These are phyloP conservation scores for Distichodus sexfasciatus DNA, from an alignment of 2,797 vertebrate genomes.

Conservation along the genomic window DNA sequence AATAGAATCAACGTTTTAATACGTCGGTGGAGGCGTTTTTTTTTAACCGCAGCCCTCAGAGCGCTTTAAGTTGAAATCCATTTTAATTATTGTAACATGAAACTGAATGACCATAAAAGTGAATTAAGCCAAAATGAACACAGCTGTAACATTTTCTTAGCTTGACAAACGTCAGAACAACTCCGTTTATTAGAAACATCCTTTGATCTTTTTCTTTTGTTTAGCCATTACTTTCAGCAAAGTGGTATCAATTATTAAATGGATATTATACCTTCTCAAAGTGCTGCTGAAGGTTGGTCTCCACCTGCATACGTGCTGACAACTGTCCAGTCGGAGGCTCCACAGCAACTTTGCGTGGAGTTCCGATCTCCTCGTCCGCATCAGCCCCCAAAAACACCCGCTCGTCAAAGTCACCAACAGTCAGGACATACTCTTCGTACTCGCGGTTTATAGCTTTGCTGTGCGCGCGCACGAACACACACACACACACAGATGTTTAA, in stretches of 20 bases:
- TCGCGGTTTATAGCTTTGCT: constrained; percentile 94
- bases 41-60: too few species aligned
- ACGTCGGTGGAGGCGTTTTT: too few species aligned
- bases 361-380: constrained; percentile 95
- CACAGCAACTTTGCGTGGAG: constrained; percentile 77
- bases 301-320: constrained; percentile 69
- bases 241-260: not conserved
- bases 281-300: constrained; percentile 85
- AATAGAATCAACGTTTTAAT: too few species aligned
- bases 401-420: constrained; percentile 96
- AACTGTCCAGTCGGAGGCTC: constrained; percentile 66
- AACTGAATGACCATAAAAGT: too few species aligned
- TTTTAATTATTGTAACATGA: too few species aligned
- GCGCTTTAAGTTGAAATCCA: too few species aligned
- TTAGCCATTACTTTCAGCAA: too few species aligned
- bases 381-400: constrained; percentile 92
- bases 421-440: constrained; percentile 96
- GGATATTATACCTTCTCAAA: constrained; percentile 82
- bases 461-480: constrained; percentile 32
- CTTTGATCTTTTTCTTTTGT: too few species aligned
- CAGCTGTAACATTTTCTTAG: too few species aligned
- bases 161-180: too few species aligned
- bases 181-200: too few species aligned
- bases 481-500: not conserved
- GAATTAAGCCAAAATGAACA: too few species aligned